Base-by-base conservation (phyloP, 1,140 invertebrate genomes). In the Bombus affinis region DNA sequence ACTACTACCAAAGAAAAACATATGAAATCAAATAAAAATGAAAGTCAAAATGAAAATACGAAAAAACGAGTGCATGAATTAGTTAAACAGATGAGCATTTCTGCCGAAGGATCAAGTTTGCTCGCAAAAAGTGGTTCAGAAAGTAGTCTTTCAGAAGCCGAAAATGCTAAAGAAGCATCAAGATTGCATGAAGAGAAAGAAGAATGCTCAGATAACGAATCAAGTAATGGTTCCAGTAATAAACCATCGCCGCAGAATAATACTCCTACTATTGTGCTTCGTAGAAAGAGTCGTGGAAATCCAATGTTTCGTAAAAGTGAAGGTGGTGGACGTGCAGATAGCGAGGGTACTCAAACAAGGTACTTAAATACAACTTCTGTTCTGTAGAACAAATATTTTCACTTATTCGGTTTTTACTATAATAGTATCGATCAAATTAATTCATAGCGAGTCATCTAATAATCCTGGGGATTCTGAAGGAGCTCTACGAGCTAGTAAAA, bases 1-100 rank as follows among this genome's bases (percentile, higher is more conserved):
- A 94, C 95, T 59, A 93, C 93, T 77, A 93, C 93, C 89, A 94
- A 92, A 83, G 92, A 80, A 5, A 93, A 91, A 44, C 95, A 95
- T 83, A 90, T 94, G 37, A 94, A 95, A n/a, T 83, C 88, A 6
- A 92, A 71, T 6, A 92, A 93, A 59, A 94, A 94, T 80, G 94
- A 95, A n/a, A 91, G 93, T 39, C 94, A 95, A 79, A 94, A 91
- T 59, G 95, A 95, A 89, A 94, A 77, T 35, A 94, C 94, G 18
- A 95, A 95, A 89, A 96, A 96, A 86, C 91, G 96, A 77, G 96
- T 96, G 2, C 96, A 97, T 89, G 95, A 97, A 87, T 94, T 98
- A 42, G 97, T 98, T 13, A 98, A 98, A 90, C 97, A 98, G 95
- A 97, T 98, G 95, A 98, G 97, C 90, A 95, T 98, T 85, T 97